Evolutionary conservation across 2,888 invertebrate genomes (phyloP).

Genomic region (Phyto melanocephala): DNA sequence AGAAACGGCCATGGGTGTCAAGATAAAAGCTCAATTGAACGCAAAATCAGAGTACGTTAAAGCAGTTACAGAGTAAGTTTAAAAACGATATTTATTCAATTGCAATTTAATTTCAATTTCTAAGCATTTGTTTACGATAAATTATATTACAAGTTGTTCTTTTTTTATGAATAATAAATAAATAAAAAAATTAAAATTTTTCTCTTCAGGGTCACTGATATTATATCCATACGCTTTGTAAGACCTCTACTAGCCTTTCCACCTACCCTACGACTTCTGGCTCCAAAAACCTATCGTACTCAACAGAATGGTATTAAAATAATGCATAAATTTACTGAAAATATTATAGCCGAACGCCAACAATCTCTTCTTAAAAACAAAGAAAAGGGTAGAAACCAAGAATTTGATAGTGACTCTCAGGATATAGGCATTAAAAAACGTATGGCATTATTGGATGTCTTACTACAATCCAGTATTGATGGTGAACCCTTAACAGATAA

Average conservation of each 20-base stretch:
- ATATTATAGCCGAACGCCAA: conserved; percentile 61
- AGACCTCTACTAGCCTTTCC: conserved; percentile 43
- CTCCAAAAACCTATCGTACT: conserved; percentile 26
- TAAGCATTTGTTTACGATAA: no score
- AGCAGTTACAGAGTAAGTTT: conserved; percentile 82
- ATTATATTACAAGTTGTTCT: no score
- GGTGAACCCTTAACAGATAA: conserved; percentile 81
- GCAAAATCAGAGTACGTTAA: conserved; percentile 84
- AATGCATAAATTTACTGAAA: conserved; percentile 65
- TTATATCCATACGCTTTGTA: conserved; percentile 61
- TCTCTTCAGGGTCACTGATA: conserved; percentile 57
- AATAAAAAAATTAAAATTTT: no score
- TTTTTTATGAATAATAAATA: no score
- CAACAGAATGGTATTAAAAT: conserved; percentile 47
- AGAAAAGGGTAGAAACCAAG: neutral
- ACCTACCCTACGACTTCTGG: conserved; percentile 15
- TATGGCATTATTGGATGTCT: conserved; percentile 83
- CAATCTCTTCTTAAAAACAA: conserved; percentile 10
- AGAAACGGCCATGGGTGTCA: conserved; percentile 71
- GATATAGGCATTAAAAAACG: conserved; percentile 80
- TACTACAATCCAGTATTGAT: conserved; percentile 81
- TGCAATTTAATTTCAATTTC: no score
- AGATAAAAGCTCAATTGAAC: conserved; percentile 78
- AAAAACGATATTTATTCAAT: neutral
- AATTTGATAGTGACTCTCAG: neutral